Evolutionary conservation across 23 tunicate genomes (phyloP), one percentile per base, ranked within the genome.

Genomic region (Phallusia fumigata): DNA sequence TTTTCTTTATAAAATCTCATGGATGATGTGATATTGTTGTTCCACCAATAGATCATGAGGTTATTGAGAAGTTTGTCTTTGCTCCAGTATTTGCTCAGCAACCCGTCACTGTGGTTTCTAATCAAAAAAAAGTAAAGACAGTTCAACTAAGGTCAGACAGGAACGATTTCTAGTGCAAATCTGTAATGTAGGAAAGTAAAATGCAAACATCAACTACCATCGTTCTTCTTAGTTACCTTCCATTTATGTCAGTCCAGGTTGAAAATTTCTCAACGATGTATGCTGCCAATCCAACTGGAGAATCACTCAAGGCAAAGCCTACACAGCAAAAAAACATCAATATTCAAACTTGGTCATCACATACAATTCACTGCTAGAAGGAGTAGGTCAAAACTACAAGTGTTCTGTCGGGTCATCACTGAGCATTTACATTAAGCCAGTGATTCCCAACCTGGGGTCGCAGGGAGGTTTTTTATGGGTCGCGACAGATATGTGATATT

Each of bases 271-370:
- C 98, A 15, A 89, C 0, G 30, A 94, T 89, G 44, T 89, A 94
- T 18, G 98, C 98, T 8, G 98, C 98, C 13, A 94, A 76, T 16
- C 98, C 98, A 35, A 84, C 90, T 35, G 98, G 98, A 32, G 98
- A 94, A 75, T 94, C 94, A 19, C 90, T 65, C 47, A 94, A 80
- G 32, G 90, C 90, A 86, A 88, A 94, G 5, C 98, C 98, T 94
- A 36, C 24, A 53, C 0, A 76, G 19, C 0, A 22, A 58, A 40
- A 40, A 40, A 3, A 40, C 47, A 40, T 10, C 47, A 40, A 3
- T 40, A 40, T 40, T 40, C 10, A 5, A 40, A 3, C 10, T 40
- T 40, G 10, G 47, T 3, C 47, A 5, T n/a, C n/a, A n/a, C n/a
- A n/a, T n/a, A n/a, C n/a, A n/a, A n/a, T n/a, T n/a, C n/a, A n/a